A percentile compares a stretch with the other conserved stretches of the same genome.
Conservation (phyloP, 2,888 invertebrate species). For the Metalampra italica region DNA sequence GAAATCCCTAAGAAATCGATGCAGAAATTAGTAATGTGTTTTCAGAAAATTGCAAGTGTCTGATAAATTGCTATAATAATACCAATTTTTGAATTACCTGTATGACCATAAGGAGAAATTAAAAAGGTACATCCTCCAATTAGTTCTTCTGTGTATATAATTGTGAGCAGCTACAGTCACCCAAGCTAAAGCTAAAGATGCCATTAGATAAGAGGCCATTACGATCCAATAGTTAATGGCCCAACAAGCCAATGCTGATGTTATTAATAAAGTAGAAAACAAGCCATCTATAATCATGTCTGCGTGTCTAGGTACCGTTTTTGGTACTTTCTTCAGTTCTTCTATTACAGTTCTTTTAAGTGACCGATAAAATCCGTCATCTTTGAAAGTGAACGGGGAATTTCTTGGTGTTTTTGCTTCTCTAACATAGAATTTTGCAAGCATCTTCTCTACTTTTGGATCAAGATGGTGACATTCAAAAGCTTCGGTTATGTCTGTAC, state of each 20-base stretch:
- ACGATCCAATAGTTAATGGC: slow-evolving; percentile 38
- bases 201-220: slow-evolving; percentile 37
- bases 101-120: slow-evolving; percentile 83
- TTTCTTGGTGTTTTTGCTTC: slow-evolving; percentile 81
- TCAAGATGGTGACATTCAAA: slow-evolving; percentile 79
- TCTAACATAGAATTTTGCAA: slow-evolving; percentile 82
- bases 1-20: slow-evolving; percentile 78
- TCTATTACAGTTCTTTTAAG: slow-evolving; percentile 79
- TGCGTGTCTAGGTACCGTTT: slow-evolving; percentile 27
- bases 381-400: slow-evolving; percentile 85
- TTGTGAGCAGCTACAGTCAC: slow-evolving; percentile 83
- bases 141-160: slow-evolving; percentile 86
- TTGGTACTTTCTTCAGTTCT: slow-evolving; percentile 75
- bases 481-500: slow-evolving; percentile 81
- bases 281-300: slow-evolving; percentile 55
- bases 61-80: neutral
- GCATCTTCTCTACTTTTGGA: slow-evolving; percentile 73
- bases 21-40: neutral
- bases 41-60: too few species aligned
- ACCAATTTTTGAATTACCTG: slow-evolving; percentile 51
- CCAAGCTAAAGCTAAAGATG: slow-evolving; percentile 77
- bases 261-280: slow-evolving; percentile 44
- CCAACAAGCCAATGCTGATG: slow-evolving; percentile 48
- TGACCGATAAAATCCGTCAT: slow-evolving; percentile 86
- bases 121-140: slow-evolving; percentile 89